Percentiles rank a stretch among this genome's conserved stretches.
Evolutionary conservation across 1,140 invertebrate genomes (phyloP).

Genomic region (Bombus fervidus): DNA sequence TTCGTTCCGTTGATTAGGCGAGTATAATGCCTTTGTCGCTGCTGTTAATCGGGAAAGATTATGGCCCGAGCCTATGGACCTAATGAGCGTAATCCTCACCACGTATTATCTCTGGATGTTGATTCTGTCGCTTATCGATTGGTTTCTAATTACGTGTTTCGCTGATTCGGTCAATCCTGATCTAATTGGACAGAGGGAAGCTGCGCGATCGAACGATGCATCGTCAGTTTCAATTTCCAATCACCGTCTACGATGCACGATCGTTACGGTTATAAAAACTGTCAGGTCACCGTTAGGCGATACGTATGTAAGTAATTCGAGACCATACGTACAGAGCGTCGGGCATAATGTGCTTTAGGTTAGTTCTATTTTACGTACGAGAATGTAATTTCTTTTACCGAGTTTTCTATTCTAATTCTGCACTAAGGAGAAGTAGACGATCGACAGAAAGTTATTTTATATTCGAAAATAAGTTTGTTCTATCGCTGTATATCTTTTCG

Average conservation of each 20-base stretch:
- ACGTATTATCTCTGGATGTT: background rate
- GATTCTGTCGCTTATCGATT: conserved; percentile 18
- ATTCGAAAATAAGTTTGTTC: too few species aligned
- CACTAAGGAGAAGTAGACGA: too few species aligned
- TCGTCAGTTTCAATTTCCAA: background rate
- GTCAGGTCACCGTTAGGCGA: too few species aligned
- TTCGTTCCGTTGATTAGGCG: background rate
- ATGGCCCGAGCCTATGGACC: background rate
- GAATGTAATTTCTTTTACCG: too few species aligned
- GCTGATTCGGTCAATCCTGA: conserved; percentile 29
- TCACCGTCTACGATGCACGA: background rate
- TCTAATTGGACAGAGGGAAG: background rate
- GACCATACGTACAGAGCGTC: too few species aligned
- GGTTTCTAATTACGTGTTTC: conserved; percentile 45
- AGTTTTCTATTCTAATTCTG: too few species aligned
- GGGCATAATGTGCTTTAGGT: too few species aligned
- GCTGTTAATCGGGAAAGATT: background rate
- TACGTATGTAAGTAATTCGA: too few species aligned
- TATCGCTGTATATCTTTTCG: too few species aligned
- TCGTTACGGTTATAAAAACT: background rate
- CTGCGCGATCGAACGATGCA: background rate
- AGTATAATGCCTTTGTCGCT: background rate
- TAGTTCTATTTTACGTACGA: too few species aligned
- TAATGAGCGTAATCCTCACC: background rate
- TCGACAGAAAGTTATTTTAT: too few species aligned